phyloP scores from a whole-genome alignment of 2,888 invertebrate species.

The Drosophila buzzatii region DNA sequence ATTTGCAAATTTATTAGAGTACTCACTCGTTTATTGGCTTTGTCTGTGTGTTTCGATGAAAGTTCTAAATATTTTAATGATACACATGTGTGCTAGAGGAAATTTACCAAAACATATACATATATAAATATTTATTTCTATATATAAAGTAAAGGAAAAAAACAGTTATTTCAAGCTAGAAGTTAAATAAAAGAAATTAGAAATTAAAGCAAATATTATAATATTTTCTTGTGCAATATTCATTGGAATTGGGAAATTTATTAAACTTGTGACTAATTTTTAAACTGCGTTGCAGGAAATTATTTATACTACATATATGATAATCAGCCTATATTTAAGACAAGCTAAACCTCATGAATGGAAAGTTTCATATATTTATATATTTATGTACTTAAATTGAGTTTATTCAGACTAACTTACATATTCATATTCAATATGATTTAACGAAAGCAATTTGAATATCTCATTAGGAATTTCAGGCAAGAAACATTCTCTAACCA shows the following conservation, averaged over 20 bases:
- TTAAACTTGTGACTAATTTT: no score
- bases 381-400: no score
- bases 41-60: neutral
- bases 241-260: neutral
- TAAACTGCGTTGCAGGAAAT: no score
- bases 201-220: neutral
- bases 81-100: neutral
- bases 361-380: no score
- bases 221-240: neutral
- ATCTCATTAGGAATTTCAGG: neutral
- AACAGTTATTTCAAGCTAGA: neutral
- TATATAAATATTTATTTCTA: no score
- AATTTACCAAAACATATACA: neutral
- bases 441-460: neutral
- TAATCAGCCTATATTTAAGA: no score
- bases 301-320: no score
- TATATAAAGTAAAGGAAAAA: neutral
- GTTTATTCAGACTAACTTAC: neutral
- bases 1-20: neutral
- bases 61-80: neutral
- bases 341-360: no score
- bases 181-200: neutral
- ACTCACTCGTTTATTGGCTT: neutral
- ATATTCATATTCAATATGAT: neutral
- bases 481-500: neutral